Conservation (phyloP, 1,140 invertebrate species). For the Ooceraea biroi region DNA sequence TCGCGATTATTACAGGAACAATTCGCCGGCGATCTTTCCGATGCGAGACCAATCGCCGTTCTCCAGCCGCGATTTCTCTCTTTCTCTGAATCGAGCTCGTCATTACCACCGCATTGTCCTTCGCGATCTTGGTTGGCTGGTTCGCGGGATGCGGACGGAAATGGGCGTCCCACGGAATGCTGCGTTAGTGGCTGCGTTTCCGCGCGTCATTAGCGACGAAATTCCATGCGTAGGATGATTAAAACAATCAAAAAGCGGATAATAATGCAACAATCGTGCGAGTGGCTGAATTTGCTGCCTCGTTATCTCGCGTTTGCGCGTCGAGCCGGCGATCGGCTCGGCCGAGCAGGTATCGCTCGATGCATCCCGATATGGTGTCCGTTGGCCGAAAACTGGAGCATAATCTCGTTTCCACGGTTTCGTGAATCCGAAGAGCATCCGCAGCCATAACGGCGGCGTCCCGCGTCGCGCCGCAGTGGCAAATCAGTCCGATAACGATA, state of each 20-base stretch:
- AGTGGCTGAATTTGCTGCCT: background rate
- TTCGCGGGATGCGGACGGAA: too few relatives aligned
- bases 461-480: constrained; percentile 59
- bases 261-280: background rate
- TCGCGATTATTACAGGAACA: constrained; percentile 46
- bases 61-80: constrained; percentile 38
- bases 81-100: constrained; percentile 10
- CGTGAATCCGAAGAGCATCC: constrained; percentile 52
- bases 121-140: constrained; percentile 14
- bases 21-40: constrained; percentile 37
- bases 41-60: constrained; percentile 52
- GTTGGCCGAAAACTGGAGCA: constrained; percentile 48
- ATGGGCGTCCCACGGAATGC: too few relatives aligned
- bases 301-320: constrained; percentile 15
- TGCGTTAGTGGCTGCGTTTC: background rate
- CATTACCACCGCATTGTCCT: constrained; percentile 40
- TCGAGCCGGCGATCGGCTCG: background rate
- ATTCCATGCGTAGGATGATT: background rate
- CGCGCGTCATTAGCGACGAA: background rate
- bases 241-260: background rate
- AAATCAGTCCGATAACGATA: constrained; percentile 70
- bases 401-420: constrained; percentile 62
- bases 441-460: constrained; percentile 51
- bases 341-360: constrained; percentile 13
- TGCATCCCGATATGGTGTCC: constrained; percentile 38